Conservation (phyloP, 2,113 vertebrate species). For the Colius striatus region DNA sequence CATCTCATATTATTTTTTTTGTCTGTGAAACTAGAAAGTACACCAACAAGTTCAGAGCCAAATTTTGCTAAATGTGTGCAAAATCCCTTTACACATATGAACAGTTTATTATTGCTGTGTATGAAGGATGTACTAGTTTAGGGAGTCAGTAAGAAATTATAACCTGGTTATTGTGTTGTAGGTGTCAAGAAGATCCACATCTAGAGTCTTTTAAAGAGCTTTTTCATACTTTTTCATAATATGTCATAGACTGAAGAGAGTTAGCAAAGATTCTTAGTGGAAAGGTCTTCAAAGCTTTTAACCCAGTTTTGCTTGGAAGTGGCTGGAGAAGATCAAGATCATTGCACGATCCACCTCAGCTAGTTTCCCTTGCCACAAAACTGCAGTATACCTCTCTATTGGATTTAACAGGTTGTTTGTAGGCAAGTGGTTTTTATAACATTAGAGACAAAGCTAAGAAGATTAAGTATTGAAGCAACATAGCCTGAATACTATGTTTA, state of each 20-base stretch:
- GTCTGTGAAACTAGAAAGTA: neutral
- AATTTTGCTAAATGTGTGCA: neutral
- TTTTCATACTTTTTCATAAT: neutral
- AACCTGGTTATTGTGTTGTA: neutral
- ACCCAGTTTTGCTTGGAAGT: fast-evolving
- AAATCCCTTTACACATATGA: neutral
- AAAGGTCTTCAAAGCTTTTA: neutral
- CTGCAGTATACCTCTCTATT: neutral
- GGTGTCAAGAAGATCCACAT: neutral
- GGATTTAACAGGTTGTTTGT: neutral
- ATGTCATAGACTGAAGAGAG: too few relatives aligned
- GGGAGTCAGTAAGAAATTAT: neutral
- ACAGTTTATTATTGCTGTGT: neutral
- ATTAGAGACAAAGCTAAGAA: neutral
- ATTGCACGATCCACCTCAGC: neutral
- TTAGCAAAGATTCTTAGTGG: neutral
- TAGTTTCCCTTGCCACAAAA: neutral
- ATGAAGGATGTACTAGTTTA: neutral
- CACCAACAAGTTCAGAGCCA: neutral
- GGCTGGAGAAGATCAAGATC: neutral
- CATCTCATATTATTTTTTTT: neutral
- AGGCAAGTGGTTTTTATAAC: neutral
- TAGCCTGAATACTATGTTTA: neutral
- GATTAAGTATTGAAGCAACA: neutral
- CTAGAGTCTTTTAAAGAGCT: neutral